Conservation (phyloP, 2,797 vertebrate genomes). For the Sebastes taczanowskii region DNA sequence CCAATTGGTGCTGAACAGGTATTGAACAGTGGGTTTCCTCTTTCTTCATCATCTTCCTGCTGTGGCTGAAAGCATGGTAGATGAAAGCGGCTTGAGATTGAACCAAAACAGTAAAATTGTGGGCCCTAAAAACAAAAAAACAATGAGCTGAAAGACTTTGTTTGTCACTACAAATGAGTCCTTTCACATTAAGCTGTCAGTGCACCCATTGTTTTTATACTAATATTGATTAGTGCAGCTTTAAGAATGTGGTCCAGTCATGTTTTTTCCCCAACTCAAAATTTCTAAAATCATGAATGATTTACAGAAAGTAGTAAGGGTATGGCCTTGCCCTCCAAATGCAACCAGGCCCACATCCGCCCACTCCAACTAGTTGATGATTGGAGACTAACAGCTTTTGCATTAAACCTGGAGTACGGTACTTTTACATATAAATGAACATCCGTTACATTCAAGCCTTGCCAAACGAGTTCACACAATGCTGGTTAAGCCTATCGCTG, state of each 20-base stretch:
- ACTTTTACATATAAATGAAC: too few species aligned
- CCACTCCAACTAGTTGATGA: too few species aligned
- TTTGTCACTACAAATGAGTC: not conserved
- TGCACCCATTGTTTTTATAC: not conserved
- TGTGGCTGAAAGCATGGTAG: not conserved
- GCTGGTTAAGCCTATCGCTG: not conserved
- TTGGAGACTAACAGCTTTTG: too few species aligned
- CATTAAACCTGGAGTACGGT: too few species aligned
- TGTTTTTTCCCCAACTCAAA: not conserved
- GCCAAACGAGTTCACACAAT: too few species aligned
- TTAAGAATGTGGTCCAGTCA: not conserved
- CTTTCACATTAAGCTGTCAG: not conserved
- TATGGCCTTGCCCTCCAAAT: not conserved
- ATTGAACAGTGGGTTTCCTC: not conserved
- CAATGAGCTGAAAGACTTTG: not conserved
- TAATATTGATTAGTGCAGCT: not conserved
- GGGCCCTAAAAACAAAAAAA: not conserved
- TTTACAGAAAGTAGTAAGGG: not conserved
- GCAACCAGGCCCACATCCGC: not conserved
- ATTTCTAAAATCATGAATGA: not conserved
- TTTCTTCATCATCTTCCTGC: not conserved
- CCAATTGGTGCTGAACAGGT: not conserved
- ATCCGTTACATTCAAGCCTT: too few species aligned
- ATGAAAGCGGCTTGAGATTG: not conserved
- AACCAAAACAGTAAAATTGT: not conserved